These are phyloP conservation scores for Trematocara zebra DNA, from an alignment of 2,113 vertebrate species.

Conservation along the genomic window DNA sequence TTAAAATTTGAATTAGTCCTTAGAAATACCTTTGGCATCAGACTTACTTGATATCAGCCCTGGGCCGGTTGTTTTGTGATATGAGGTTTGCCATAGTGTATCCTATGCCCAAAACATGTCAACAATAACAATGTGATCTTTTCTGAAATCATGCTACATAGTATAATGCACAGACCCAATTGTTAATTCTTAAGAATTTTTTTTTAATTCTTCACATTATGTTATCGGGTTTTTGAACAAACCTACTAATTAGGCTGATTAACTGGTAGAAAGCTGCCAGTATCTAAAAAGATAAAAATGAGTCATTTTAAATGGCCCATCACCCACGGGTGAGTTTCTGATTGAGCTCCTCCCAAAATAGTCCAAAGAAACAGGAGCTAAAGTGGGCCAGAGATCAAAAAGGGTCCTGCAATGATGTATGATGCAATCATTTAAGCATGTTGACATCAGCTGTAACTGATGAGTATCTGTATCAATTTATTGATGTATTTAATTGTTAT, in stretches of 20 bases:
- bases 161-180: neutral
- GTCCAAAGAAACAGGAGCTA: neutral
- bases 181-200: fast-evolving
- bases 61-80: neutral
- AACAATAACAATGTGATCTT: neutral
- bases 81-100: fast-evolving
- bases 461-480: fast-evolving
- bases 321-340: neutral
- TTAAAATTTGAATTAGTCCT: fast-evolving
- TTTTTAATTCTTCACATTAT: neutral
- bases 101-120: neutral
- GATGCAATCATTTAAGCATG: neutral
- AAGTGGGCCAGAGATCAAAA: neutral
- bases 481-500: neutral
- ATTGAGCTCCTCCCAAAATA: too few relatives aligned
- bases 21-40: neutral
- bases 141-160: fast-evolving
- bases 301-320: neutral
- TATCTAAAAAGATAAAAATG: neutral
- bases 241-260: neutral
- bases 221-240: neutral
- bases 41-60: neutral
- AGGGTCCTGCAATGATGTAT: fast-evolving
- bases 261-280: neutral
- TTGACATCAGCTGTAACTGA: neutral